Percentiles rank a stretch among this genome's conserved stretches.
These are phyloP conservation scores for Drosophila histrio DNA, from an alignment of 2,888 invertebrate genomes.

Conservation along the genomic window DNA sequence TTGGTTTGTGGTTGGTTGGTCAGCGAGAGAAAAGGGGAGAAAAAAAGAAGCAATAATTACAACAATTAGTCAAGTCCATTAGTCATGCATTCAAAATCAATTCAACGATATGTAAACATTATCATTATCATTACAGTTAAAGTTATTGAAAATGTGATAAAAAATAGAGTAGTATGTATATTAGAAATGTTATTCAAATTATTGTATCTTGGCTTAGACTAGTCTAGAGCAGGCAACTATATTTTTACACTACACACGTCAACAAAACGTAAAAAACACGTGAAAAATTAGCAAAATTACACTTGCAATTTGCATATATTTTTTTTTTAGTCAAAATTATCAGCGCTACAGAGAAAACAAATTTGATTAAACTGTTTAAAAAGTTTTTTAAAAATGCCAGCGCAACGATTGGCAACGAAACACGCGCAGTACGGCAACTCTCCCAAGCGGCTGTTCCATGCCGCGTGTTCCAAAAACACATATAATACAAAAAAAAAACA, in stretches of 20 bases:
- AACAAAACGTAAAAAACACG: slow-evolving; percentile 30
- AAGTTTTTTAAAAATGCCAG: not conserved
- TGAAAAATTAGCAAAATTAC: slow-evolving; percentile 15
- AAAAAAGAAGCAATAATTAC: slow-evolving; percentile 67
- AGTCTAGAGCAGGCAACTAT: slow-evolving; percentile 59
- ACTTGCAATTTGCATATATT: slow-evolving; percentile 3
- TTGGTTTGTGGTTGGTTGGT: slow-evolving; percentile 19
- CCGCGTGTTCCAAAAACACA: not conserved
- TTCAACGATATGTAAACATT: slow-evolving; percentile 9
- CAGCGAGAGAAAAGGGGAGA: slow-evolving; percentile 30
- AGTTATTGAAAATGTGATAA: slow-evolving; percentile 33
- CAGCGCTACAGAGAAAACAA: not conserved
- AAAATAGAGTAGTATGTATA: slow-evolving; percentile 4
- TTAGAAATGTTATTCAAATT: slow-evolving; percentile 34
- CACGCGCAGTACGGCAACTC: slow-evolving; percentile 9
- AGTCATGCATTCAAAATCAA: slow-evolving; percentile 59
- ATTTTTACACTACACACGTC: slow-evolving; percentile 36
- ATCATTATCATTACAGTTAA: slow-evolving; percentile 10
- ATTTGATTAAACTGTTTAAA: not conserved
- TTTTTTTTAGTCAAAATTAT: not conserved
- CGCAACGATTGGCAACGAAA: slow-evolving; percentile 1
- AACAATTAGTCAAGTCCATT: slow-evolving; percentile 58
- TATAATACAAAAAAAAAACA: not conserved
- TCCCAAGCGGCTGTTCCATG: slow-evolving; percentile 8
- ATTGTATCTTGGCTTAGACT: slow-evolving; percentile 53